Evolutionary conservation across 1,140 invertebrate species (phyloP), one percentile per base, ranked within the genome.

Genomic region (Ceratoteleas bidentatus): DNA sequence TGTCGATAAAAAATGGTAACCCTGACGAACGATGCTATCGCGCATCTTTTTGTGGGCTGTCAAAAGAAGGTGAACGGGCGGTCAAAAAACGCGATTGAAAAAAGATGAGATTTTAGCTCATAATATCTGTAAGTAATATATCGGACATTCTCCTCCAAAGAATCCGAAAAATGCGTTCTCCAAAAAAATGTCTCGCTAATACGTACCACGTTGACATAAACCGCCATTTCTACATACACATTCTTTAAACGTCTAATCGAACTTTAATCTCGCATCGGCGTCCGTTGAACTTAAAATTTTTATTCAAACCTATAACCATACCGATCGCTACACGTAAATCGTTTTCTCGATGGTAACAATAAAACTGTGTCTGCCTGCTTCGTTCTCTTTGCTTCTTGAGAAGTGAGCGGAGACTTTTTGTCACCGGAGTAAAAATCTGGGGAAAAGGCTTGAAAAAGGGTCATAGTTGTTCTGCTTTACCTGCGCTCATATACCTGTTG

Each of bases 11-110:
- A 75, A 75, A 73, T 74, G 62, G 56, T 62, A 76, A 62, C 61
- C 61, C 68, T 66, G 62, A 70, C 60, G 54, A 70, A 70, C 64
- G 72, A 81, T 81, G 65, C 65, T 81, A 81, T 81, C 79, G 65
- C 61, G 32, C 24, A 53, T 65, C 53, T 81, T 72, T 81, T 81
- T 72, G 64, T 62, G 45, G 34, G 61, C 66, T 72, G 61, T 81
- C 66, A 24, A 76, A 72, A 69, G 66, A 72, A 76, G 66, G 72
- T 47, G 72, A 66, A 76, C 50, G 43, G 47, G 45, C 33, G 43
- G 6, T 54, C 47, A 68, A 69, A 72, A 65, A 79, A 70, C 47
- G 62, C 13, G 32, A 79, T 43, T 40, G 54, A 33, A 66, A 66
- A 79, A 68, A 68, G 60, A 66, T 64, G 76, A 79, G 68, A 80